These are phyloP conservation scores for Peribatodes rhomboidaria DNA, from an alignment of 2,888 invertebrate genomes.

Conservation along the genomic window DNA sequence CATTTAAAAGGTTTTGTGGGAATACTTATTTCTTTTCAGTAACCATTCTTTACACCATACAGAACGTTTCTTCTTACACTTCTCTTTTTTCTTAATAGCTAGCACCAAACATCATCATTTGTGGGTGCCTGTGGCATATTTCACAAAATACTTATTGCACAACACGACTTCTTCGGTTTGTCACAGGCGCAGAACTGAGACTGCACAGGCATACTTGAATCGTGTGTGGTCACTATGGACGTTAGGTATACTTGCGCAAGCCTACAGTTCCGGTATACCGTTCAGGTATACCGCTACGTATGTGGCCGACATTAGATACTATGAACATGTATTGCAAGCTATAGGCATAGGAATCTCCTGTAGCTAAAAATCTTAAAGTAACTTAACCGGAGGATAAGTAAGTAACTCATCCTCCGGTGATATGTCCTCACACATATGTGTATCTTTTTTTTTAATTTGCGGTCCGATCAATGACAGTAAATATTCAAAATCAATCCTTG, in stretches of 20 bases:
- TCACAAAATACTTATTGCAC: constrained; percentile 4
- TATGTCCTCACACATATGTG: constrained; percentile 6
- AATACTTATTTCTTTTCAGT: constrained; percentile 28
- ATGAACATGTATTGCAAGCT: constrained; percentile 2
- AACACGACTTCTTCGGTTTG: too few relatives aligned
- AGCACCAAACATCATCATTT: constrained; percentile 20
- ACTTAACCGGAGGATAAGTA: too few relatives aligned
- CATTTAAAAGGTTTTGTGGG: constrained; percentile 27
- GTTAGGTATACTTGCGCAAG: constrained; percentile 2
- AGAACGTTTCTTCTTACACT: constrained; percentile 4
- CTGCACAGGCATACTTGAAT: constrained; percentile 15
- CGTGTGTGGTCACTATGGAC: constrained; percentile 23
- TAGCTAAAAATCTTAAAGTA: constrained; percentile 1
- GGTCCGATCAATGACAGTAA: constrained; percentile 16
- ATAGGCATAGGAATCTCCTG: constrained; percentile 2
- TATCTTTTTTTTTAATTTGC: constrained; percentile 8
- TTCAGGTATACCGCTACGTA: not conserved
- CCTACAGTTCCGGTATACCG: not conserved
- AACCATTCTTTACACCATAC: constrained; percentile 32
- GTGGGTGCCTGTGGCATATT: constrained; percentile 16
- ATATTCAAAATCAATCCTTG: constrained; percentile 20
- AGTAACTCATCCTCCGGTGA: constrained; percentile 2
- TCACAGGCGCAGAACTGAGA: too few relatives aligned
- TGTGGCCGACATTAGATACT: not conserved
- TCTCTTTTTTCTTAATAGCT: constrained; percentile 28